A percentile compares a stretch with the other conserved stretches of the same genome.
Conservation (phyloP, 2,797 vertebrate genomes). For the Tragelaphus eurycerus region DNA sequence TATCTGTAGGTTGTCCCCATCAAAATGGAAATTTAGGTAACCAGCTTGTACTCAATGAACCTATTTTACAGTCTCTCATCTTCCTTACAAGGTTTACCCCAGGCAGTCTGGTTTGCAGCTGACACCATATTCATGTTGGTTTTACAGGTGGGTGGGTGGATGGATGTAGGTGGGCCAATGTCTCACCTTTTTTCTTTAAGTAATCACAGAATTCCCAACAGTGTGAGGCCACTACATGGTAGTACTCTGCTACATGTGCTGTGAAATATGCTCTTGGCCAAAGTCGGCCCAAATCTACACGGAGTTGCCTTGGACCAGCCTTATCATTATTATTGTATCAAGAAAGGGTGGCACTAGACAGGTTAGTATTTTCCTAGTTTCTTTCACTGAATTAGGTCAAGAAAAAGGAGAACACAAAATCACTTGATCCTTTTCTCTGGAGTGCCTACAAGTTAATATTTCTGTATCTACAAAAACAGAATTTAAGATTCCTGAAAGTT, state of each 20-base stretch:
- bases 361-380: background rate
- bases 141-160: background rate
- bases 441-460: background rate
- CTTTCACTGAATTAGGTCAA: background rate
- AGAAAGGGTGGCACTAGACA: background rate
- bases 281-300: background rate
- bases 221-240: background rate
- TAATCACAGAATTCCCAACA: background rate
- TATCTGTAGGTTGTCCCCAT: background rate
- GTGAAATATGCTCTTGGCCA: background rate
- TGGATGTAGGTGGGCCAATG: background rate
- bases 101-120: background rate
- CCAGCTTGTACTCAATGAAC: background rate
- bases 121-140: background rate
- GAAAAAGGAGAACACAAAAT: slow-evolving; percentile 19
- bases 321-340: background rate
- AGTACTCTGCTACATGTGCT: background rate
- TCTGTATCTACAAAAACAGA: background rate
- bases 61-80: background rate
- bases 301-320: background rate
- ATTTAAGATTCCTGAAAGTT: background rate
- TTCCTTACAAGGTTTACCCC: background rate
- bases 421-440: background rate
- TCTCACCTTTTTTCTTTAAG: background rate
- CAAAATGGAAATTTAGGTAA: background rate